Base-by-base conservation (phyloP, 2,888 invertebrate genomes). In the Athalia cordata region DNA sequence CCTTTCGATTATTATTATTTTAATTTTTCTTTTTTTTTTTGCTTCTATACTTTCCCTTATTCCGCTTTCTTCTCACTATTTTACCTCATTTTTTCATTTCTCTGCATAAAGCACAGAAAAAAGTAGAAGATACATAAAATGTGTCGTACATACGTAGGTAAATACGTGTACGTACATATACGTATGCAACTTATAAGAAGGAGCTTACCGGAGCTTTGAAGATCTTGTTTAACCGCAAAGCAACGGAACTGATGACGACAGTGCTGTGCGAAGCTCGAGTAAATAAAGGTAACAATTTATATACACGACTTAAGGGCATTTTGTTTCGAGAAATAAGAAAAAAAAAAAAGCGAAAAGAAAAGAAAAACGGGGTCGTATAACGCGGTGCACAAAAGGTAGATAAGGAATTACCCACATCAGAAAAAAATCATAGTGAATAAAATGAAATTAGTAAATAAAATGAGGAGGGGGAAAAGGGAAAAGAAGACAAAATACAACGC, bases 241-340 rank as follows among this genome's bases (percentile, higher is more conserved):
- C 43, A 52, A 68, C 49, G 52, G 3, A 11, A 49, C 9, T 2
- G 11, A 29, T 29, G 29, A 8, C 9, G n/a, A 13, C 5, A 43
- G 29, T 9, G 29, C 29, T 29, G 52, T 8, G 50, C 52, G 52
- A 5, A 5, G 65, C 15, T 8, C 65, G 55, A 52, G 61, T 72
- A 72, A 59, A 72, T 72, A 72, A 59, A 72, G 72, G 45, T 59
- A 72, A 72, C 72, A 72, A 72, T 72, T 72, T 72, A 72, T 72
- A 72, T 59, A 59, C 72, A 72, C 72, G 57, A 47, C 72, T 72
- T 72, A 57, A 72, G 72, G 72, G 72, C 29, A 29, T 29, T 72
- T 72, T 72, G n/a, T 59, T 72, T 72, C 13, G 59, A 68, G 49
- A 49, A 66, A 66, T n/a, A 72, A 13, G 13, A 45, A 59, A 47